phyloP scores from a whole-genome alignment of 2,797 vertebrate genomes.

The Synaphobranchus kaupii region DNA sequence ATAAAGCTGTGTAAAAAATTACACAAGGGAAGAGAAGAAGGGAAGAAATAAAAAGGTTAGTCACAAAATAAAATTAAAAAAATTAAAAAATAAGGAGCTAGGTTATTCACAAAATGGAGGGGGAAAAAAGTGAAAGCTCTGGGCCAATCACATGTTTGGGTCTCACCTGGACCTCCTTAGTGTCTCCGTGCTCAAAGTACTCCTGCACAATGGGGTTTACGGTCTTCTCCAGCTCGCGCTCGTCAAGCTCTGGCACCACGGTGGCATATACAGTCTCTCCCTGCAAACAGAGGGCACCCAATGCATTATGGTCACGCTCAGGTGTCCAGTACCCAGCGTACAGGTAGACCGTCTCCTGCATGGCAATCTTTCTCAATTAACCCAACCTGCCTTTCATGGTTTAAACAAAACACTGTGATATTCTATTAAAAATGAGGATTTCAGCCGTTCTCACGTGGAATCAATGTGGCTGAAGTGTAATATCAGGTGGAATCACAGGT shows the following conservation, averaged over 20 bases:
- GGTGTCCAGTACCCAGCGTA: too few species aligned
- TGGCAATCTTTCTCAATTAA: not conserved
- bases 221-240: constrained; percentile 78
- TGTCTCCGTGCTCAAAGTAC: constrained; percentile 88
- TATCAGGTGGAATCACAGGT: too few species aligned
- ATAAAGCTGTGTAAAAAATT: not conserved
- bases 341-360: not conserved
- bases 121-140: not conserved
- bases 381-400: not conserved
- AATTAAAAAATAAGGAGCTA: not conserved
- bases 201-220: constrained; percentile 87
- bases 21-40: not conserved
- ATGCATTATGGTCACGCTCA: not conserved
- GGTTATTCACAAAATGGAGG: not conserved
- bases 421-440: not conserved
- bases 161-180: constrained; percentile 81
- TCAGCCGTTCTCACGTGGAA: not conserved
- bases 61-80: not conserved
- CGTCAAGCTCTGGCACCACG: constrained; percentile 82
- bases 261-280: constrained; percentile 84
- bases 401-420: not conserved
- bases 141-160: not conserved
- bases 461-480: too few species aligned
- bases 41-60: not conserved
- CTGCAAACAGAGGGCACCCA: constrained; percentile 52